phyloP scores from a whole-genome alignment of 2,797 vertebrate genomes.

The Sciaenops ocellatus region DNA sequence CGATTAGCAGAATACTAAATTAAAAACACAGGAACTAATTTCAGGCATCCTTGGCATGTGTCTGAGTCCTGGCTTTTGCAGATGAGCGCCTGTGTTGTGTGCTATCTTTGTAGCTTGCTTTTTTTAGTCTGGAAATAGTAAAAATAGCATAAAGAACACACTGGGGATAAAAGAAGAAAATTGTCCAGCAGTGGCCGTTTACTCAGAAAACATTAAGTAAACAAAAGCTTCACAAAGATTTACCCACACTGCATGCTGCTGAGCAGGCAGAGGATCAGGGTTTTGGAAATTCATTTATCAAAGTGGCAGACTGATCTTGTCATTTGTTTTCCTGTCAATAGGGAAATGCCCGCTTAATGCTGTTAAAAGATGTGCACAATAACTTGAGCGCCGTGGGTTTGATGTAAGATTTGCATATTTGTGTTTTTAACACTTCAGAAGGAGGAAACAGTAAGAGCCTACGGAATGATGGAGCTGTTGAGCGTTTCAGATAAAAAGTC shows the following conservation, averaged over 20 bases:
- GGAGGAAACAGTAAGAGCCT: slow-evolving; percentile 10
- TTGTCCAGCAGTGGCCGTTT: background rate
- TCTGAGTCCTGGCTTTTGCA: background rate
- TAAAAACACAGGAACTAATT: background rate
- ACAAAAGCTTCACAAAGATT: slow-evolving; percentile 11
- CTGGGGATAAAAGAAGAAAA: background rate
- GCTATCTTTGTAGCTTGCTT: background rate
- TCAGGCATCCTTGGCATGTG: background rate
- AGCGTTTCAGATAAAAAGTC: slow-evolving; percentile 38
- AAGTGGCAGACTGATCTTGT: slow-evolving; percentile 27
- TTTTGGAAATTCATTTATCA: slow-evolving; percentile 25
- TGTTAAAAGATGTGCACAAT: slow-evolving; percentile 34
- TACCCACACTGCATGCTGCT: slow-evolving; percentile 14
- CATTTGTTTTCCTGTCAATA: slow-evolving; percentile 43
- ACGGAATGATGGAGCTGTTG: slow-evolving; percentile 28
- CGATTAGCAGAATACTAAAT: background rate
- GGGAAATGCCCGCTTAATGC: slow-evolving; percentile 23
- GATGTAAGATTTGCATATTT: slow-evolving; percentile 45
- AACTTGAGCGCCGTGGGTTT: slow-evolving; percentile 34
- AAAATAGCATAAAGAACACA: background rate
- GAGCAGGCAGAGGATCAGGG: slow-evolving; percentile 5
- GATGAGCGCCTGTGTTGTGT: background rate
- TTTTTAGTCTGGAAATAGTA: background rate
- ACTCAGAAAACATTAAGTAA: slow-evolving; percentile 14
- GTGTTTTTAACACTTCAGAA: slow-evolving; percentile 31